Base-by-base conservation (phyloP, 1,140 invertebrate genomes). In the Chionoecetes opilio region DNA sequence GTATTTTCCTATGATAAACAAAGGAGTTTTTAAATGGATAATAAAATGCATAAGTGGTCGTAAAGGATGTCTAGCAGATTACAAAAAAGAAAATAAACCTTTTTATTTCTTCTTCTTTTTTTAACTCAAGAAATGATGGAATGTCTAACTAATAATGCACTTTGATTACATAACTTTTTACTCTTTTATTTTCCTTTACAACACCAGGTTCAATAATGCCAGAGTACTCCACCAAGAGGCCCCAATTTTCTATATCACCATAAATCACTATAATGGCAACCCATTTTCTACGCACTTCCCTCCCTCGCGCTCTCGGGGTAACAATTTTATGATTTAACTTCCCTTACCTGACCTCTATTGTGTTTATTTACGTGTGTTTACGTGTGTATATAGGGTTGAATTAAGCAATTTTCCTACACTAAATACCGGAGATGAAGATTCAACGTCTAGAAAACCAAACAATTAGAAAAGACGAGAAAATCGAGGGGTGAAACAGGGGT, bases 241-340 rank as follows among this genome's bases (percentile, higher is more conserved):
- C 26, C 63, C 63, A 75, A 75, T 75, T 75, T 75, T 75, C 63
- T 75, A 26, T 75, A 75, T 75, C 63, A 75, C 63, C 63, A 75
- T 75, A n/a, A 26, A 75, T 75, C 63, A 75, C 26, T n/a, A 75
- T 75, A 75, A 75, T 75, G n/a, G 63, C 63, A 6, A n/a, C 63
- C 63, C 63, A 75, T 75, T 75, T 75, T 75, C 63, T 75, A 75
- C 63, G 63, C 63, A n/a, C 63, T n/a, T 75, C 63, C 63, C 63
- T 21, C 21, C 6, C 8, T 8, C 2, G 5, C 21, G 8, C 11
- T 2, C 41, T n/a, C 6, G 63, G 63, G 63, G 63, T 75, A 75
- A 75, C 63, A 75, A 75, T 75, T 75, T 75, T 75, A 75, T 75
- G 63, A 75, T 75, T 75, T 75, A 75, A 11, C 63, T 75, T n/a